Evolutionary conservation across 2,888 invertebrate species (phyloP).

Genomic region (Helleia helle): DNA sequence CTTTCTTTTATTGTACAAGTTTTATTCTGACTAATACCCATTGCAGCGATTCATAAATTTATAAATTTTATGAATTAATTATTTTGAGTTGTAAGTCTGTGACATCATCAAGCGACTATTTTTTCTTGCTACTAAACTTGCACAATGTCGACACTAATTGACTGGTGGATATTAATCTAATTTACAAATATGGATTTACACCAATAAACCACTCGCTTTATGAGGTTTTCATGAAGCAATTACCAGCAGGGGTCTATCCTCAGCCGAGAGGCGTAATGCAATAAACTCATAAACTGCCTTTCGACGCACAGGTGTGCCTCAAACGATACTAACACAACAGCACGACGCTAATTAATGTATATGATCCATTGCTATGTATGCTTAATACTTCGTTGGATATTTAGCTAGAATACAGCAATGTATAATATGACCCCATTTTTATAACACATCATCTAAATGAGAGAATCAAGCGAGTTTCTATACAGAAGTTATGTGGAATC

Average conservation of each 20-base stretch:
- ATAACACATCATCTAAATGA: background rate
- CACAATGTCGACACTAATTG: no score
- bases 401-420: conserved; percentile 29
- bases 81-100: no score
- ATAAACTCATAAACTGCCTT: conserved; percentile 62
- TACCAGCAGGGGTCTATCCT: conserved; percentile 52
- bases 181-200: no score
- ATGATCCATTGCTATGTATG: background rate
- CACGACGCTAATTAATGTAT: background rate
- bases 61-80: no score
- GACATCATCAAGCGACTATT: no score
- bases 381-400: no score
- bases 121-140: no score
- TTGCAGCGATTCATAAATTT: no score
- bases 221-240: conserved; percentile 58
- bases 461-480: conserved; percentile 22
- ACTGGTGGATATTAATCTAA: no score
- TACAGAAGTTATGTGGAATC: conserved; percentile 68
- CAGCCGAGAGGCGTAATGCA: conserved; percentile 57
- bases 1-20: no score
- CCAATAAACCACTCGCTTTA: conserved; percentile 43
- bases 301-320: conserved; percentile 49
- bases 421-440: conserved; percentile 10
- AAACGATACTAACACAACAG: background rate
- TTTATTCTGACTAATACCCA: no score